Conservation (phyloP, 2,113 vertebrate species). For the Indicator maculatus region DNA sequence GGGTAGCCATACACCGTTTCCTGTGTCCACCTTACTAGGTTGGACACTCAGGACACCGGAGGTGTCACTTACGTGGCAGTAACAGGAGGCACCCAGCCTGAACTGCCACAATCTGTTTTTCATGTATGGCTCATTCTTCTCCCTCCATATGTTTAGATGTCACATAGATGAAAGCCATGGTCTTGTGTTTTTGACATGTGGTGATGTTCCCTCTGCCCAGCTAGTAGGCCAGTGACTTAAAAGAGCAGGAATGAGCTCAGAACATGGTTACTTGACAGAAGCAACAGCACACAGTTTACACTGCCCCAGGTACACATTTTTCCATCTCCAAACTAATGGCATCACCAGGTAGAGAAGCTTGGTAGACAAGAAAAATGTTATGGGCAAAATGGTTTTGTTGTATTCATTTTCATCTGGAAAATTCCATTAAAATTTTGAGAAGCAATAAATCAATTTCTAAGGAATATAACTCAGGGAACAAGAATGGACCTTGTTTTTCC, state of each 20-base stretch:
- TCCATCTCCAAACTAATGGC: neutral
- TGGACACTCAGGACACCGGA: no score
- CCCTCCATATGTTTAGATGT: neutral
- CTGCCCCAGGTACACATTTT: fast-evolving
- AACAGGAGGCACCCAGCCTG: no score
- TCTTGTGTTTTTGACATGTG: neutral
- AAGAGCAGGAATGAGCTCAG: neutral
- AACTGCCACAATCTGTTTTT: neutral
- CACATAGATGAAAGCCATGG: neutral
- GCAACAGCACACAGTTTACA: neutral
- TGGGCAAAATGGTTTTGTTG: neutral
- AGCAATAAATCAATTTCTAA: neutral
- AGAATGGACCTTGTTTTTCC: neutral
- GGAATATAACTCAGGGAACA: neutral
- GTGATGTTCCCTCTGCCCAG: neutral
- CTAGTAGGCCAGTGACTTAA: neutral
- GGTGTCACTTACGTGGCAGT: no score
- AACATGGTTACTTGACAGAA: neutral
- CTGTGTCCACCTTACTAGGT: no score
- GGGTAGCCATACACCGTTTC: no score
- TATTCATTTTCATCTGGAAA: neutral
- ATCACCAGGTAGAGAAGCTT: neutral
- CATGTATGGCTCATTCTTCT: neutral
- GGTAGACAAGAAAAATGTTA: neutral
- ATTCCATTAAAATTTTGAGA: neutral